Evolutionary conservation across 2,113 vertebrate species (phyloP), one percentile per base, ranked within the genome.

Genomic region (Gadus macrocephalus): DNA sequence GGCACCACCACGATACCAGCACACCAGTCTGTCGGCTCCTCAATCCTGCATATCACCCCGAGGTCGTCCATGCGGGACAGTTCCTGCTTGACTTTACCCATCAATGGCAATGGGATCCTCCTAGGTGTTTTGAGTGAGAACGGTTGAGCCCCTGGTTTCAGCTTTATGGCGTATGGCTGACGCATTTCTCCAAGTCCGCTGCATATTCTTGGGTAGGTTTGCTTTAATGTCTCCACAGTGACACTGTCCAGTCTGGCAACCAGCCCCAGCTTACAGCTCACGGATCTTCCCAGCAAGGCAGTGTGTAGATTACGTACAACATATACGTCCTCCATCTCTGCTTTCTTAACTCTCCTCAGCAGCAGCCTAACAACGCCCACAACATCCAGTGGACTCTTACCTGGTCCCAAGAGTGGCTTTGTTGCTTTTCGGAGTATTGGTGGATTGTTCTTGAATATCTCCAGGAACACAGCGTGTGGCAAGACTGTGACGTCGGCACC

Each of bases 1-100:
- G 69, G 59, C 25, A 70, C 60, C 35, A 71, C 35, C 31, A 64
- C 69, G 12, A 35, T 35, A 28, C 25, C 62, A 2, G 62, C 8
- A 15, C 62, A 35, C 62, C 62, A 63, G 11, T 63, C 22, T 6
- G 27, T 17, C 9, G 14, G 27, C 3, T 64, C 27, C 62, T 64
- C 62, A 12, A 64, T 15, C 35, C 27, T 31, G 62, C 62, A 17
- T 0, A 71, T 65, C 19, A 72, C 62, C 20, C 25, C 7, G 3
- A 71, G 19, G 4, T 9, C 5, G 56, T 64, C 69, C 61, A 71
- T 71, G 15, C 42, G 22, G 16, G 25, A 16, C 62, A 35, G 62
- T 53, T 64, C 61, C n/a, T 55, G 20, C 31, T 66, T 59, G 15
- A 71, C 11, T 64, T 56, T 17, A 4, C 4, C 61, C 28, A 31